Evolutionary conservation across 2,888 invertebrate species (phyloP).

Genomic region (Pachymerium ferrugineum): DNA sequence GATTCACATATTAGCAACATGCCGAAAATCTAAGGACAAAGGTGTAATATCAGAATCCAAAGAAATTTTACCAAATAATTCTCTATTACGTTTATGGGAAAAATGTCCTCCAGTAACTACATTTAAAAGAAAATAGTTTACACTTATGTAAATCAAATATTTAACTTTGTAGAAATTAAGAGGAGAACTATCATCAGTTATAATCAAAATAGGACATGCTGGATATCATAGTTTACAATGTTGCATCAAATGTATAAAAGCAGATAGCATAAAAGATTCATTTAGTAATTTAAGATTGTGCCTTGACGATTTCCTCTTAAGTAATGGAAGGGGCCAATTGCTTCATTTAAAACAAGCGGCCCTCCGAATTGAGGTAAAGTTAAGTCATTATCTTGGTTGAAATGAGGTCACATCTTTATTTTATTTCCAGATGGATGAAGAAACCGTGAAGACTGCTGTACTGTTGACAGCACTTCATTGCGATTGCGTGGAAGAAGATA

Average conservation of each 20-base stretch:
- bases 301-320: neutral
- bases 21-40: too few species aligned
- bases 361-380: neutral
- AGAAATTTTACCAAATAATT: neutral
- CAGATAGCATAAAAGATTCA: neutral
- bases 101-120: neutral
- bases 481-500: neutral
- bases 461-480: neutral
- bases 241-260: neutral
- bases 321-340: neutral
- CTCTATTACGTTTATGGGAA: neutral
- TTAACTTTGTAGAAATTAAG: neutral
- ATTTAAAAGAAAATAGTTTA: neutral
- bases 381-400: too few species aligned
- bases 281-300: neutral
- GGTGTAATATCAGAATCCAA: too few species aligned
- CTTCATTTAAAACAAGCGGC: neutral
- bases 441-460: neutral
- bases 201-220: neutral
- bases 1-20: too few species aligned
- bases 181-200: neutral
- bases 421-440: neutral
- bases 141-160: too few species aligned
- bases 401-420: neutral
- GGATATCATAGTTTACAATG: neutral